Conservation (phyloP, 2,797 vertebrate genomes). For the Trachurus trachurus region DNA sequence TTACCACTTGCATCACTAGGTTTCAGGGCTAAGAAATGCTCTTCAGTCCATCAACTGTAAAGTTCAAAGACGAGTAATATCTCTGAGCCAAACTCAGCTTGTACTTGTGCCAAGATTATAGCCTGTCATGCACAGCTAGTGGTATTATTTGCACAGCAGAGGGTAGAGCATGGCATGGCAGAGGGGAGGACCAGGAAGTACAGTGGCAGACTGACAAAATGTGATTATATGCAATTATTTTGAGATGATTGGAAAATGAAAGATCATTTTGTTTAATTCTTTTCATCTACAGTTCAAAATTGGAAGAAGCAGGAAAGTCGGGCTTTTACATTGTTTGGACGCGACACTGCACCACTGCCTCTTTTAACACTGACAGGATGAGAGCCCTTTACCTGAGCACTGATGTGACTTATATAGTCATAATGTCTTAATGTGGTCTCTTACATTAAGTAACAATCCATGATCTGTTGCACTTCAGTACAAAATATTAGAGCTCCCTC, state of each 20-base stretch:
- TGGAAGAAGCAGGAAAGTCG: neutral
- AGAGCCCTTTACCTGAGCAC: neutral
- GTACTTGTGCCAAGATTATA: conserved; percentile 71
- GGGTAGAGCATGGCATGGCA: conserved; percentile 55
- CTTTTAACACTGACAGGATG: neutral
- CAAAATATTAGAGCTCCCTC: neutral
- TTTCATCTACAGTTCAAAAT: conserved; percentile 4
- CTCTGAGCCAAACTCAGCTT: conserved; percentile 56
- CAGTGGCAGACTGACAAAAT: conserved; percentile 57
- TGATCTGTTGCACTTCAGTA: conserved; percentile 9
- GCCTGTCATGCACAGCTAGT: conserved; percentile 62
- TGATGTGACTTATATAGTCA: neutral
- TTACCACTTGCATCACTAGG: conserved; percentile 7
- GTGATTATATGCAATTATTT: conserved; percentile 72
- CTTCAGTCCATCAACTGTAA: conserved; percentile 55
- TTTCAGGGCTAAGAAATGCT: conserved; percentile 38
- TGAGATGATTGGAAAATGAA: conserved; percentile 61
- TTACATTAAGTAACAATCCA: conserved; percentile 6
- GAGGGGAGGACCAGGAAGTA: conserved; percentile 64
- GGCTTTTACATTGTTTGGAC: conserved; percentile 16
- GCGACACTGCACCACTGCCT: neutral
- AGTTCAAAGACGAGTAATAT: conserved; percentile 62
- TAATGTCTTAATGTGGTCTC: conserved; percentile 1
- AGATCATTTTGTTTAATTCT: conserved; percentile 34
- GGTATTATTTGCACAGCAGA: conserved; percentile 78